Base-by-base conservation (phyloP, 1,140 invertebrate species). In the Rhagoletis pomonella region DNA sequence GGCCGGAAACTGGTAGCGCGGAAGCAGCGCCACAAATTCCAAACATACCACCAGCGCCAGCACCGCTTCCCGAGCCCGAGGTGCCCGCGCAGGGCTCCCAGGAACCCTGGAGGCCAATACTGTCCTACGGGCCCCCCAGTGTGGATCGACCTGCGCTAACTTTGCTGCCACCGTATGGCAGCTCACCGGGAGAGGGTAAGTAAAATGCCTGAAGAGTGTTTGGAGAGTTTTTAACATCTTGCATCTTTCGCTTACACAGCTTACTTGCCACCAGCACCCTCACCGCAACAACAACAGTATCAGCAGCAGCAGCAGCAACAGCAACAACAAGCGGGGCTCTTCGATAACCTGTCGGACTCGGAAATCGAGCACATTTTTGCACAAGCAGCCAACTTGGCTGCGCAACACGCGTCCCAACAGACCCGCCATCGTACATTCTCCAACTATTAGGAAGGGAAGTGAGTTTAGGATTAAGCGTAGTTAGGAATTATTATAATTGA, bases 361-460 rank as follows among this genome's bases (percentile, higher is more conserved):
- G 91, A 92, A 55, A 90, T 92, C 77, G 91, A 92, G 62, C 89
- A 92, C 85, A 91, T 92, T 84, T 92, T 92, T 17, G 90, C 90
- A 65, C 91, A 92, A 88, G 91, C 91, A 42, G 90, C 89, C 60
- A 67, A 90, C 42, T 89, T 90, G 4, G 90, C 90, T 14, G 89
- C 91, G 58, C 89, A 91, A 7, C 89, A 90, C 2, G 88, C 90
- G 3, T 88, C 90, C 5, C 89, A 89, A 4, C 89, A 88, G 7
- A 85, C 88, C 17, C 88, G 85, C 12, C 85, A 85, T 47, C 85
- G 47, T 42, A 81, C 73, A 55, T 81, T 81, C 73, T 81, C 73
- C 2, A 42, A 55, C 19, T 81, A 81, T 81, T 81, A 81, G 12
- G 9, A 14, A n/a, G 7, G 17, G 19, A 81, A 81, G 7, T 2